Conservation (phyloP, 1,140 invertebrate genomes). For the Pseudomyrmex sp. region DNA sequence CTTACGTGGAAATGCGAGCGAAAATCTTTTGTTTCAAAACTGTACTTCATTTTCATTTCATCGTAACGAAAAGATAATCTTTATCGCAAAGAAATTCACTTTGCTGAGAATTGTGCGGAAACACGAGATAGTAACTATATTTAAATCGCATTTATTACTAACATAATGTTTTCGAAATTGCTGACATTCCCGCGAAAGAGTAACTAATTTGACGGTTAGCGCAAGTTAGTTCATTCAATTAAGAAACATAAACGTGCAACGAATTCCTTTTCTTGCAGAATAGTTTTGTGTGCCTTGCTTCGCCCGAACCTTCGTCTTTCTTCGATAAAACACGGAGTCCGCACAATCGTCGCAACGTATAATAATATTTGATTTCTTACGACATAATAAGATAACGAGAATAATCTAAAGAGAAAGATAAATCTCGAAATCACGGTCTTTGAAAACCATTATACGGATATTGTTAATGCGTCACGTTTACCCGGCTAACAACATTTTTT, state of each 20-base stretch:
- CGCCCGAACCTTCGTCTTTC: background rate
- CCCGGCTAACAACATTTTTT: slow-evolving; percentile 31
- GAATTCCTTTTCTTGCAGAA: background rate
- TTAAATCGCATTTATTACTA: slow-evolving; percentile 6
- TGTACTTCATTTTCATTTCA: too few relatives aligned
- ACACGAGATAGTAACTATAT: slow-evolving; percentile 12
- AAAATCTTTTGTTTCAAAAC: slow-evolving; percentile 9
- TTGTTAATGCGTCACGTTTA: slow-evolving; percentile 34
- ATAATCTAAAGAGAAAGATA: slow-evolving; percentile 1
- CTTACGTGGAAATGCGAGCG: background rate
- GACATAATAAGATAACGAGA: background rate
- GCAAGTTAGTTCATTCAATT: slow-evolving; percentile 40
- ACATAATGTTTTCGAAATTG: slow-evolving; percentile 11
- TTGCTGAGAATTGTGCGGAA: too few relatives aligned
- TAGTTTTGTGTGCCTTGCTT: background rate
- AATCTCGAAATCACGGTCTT: slow-evolving; percentile 3
- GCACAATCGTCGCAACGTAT: background rate
- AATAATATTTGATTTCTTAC: background rate
- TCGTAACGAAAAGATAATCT: too few relatives aligned
- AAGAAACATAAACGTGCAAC: slow-evolving; percentile 11
- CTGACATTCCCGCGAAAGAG: background rate
- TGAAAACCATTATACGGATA: slow-evolving; percentile 26
- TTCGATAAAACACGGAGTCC: background rate
- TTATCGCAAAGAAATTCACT: too few relatives aligned
- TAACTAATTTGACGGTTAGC: slow-evolving; percentile 27